A percentile compares a stretch with the other conserved stretches of the same genome.
phyloP scores from a whole-genome alignment of 53 echinoderm and acorn worm species.

The Paracentrotus lividus region DNA sequence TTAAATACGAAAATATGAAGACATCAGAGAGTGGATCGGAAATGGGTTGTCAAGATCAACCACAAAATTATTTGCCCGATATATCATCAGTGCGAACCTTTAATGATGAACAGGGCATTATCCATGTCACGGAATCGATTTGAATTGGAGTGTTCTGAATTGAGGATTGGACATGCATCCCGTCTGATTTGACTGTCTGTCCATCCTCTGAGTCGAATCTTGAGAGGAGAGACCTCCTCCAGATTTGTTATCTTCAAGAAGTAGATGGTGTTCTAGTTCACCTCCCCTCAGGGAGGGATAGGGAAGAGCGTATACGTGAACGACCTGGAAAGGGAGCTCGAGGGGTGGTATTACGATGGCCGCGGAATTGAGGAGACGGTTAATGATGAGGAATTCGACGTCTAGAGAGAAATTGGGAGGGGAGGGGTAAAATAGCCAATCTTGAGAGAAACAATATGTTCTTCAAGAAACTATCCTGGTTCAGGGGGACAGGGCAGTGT shows the following conservation, averaged over 20 bases:
- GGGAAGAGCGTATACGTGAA: background rate
- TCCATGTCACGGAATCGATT: constrained; percentile 44
- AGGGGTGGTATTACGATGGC: background rate
- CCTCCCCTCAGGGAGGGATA: constrained; percentile 20
- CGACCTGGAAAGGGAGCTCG: background rate
- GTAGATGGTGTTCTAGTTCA: constrained; percentile 21
- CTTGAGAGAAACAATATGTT: too few relatives aligned
- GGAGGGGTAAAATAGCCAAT: background rate
- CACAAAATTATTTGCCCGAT: too few relatives aligned
- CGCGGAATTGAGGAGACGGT: constrained; percentile 5
- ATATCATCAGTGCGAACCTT: background rate
- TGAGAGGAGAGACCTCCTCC: background rate
- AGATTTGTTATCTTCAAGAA: constrained; percentile 26
- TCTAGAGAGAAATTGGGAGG: background rate
- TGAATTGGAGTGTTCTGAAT: constrained; percentile 16
- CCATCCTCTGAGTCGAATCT: constrained; percentile 5
- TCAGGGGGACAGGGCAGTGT: too few relatives aligned
- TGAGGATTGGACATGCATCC: constrained; percentile 11
- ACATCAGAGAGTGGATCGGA: too few relatives aligned
- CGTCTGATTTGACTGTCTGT: background rate
- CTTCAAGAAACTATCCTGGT: too few relatives aligned
- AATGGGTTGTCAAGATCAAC: too few relatives aligned
- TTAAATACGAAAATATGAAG: too few relatives aligned
- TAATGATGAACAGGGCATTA: background rate
- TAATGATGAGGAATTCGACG: background rate